Evolutionary conservation across 30 jellyfish, hydroid and myxozoan species (phyloP).

Genomic region (Pelagia noctiluca): DNA sequence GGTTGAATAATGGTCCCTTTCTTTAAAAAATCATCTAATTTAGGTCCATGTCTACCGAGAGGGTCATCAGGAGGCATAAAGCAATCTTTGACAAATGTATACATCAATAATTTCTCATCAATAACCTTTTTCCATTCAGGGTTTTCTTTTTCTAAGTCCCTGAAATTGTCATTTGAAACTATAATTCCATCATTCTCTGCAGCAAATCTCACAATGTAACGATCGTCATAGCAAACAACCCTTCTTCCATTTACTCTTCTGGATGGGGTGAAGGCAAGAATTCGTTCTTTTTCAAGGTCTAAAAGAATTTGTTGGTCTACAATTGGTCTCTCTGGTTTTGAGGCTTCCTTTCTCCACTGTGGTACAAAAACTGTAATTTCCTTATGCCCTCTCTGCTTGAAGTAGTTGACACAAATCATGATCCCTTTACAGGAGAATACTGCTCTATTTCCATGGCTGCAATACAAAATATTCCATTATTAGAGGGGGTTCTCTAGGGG

Average conservation of each 20-base stretch:
- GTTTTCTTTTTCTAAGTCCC: slow-evolving; percentile 82
- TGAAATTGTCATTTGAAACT: slow-evolving; percentile 90
- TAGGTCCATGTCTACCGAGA: slow-evolving; percentile 91
- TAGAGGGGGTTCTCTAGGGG: too few species aligned
- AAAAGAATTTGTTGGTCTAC: slow-evolving; percentile 73
- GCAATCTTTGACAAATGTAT: slow-evolving; percentile 81
- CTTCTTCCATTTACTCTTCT: slow-evolving; percentile 88
- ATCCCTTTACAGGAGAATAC: slow-evolving; percentile 91
- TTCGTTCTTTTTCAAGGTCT: slow-evolving; percentile 74
- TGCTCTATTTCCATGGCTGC: slow-evolving; percentile 90
- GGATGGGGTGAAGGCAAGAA: slow-evolving; percentile 89
- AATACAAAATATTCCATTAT: too few species aligned
- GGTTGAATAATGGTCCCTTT: slow-evolving; percentile 74
- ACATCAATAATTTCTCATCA: slow-evolving; percentile 84
- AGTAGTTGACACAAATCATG: slow-evolving; percentile 80
- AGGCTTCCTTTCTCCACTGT: slow-evolving; percentile 92
- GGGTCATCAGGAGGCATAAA: slow-evolving; percentile 98
- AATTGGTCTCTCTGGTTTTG: slow-evolving; percentile 88
- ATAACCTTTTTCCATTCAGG: slow-evolving; percentile 84
- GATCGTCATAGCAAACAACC: slow-evolving; percentile 91
- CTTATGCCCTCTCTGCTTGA: slow-evolving; percentile 84
- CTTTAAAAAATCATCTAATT: slow-evolving; percentile 70
- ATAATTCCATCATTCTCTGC: slow-evolving; percentile 86
- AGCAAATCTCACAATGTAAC: slow-evolving; percentile 83
- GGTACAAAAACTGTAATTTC: slow-evolving; percentile 91